These are phyloP conservation scores for Magallana angulata DNA, from an alignment of 1,140 invertebrate genomes.

Conservation along the genomic window DNA sequence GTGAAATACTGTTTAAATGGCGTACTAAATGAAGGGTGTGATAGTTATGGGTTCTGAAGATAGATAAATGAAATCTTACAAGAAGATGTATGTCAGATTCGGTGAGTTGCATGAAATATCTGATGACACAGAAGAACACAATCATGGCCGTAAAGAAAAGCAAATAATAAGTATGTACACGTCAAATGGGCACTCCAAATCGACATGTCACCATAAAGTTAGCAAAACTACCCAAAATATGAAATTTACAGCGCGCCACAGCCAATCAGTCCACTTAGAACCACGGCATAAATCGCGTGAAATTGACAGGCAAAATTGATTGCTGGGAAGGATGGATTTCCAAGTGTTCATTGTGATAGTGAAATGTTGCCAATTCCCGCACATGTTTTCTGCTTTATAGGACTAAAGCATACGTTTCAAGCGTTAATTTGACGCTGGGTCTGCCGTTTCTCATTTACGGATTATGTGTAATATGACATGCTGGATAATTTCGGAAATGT, in stretches of 20 bases:
- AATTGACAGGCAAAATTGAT: slow-evolving; percentile 30
- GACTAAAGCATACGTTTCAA: slow-evolving; percentile 16
- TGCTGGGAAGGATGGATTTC: slow-evolving; percentile 29
- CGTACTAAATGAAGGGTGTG: neutral
- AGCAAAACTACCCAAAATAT: slow-evolving; percentile 27
- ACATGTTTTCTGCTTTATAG: slow-evolving; percentile 22
- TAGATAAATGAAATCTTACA: neutral
- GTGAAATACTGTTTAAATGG: neutral
- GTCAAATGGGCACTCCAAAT: neutral
- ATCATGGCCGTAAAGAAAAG: neutral
- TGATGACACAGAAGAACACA: neutral
- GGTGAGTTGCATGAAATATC: neutral
- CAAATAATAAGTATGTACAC: neutral
- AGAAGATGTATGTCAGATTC: neutral
- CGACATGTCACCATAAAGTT: slow-evolving; percentile 28
- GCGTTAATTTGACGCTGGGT: slow-evolving; percentile 29
- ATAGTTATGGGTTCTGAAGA: no score
- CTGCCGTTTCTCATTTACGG: slow-evolving; percentile 19
- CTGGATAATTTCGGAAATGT: slow-evolving; percentile 17
- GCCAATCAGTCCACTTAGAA: slow-evolving; percentile 18
- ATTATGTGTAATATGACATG: slow-evolving; percentile 28
- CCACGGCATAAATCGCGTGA: slow-evolving; percentile 12
- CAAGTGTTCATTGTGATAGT: slow-evolving; percentile 31
- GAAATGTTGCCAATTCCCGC: slow-evolving; percentile 34
- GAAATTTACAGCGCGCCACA: slow-evolving; percentile 12